Evolutionary conservation across 2,888 invertebrate species (phyloP).

Genomic region (Syritta pipiens): DNA sequence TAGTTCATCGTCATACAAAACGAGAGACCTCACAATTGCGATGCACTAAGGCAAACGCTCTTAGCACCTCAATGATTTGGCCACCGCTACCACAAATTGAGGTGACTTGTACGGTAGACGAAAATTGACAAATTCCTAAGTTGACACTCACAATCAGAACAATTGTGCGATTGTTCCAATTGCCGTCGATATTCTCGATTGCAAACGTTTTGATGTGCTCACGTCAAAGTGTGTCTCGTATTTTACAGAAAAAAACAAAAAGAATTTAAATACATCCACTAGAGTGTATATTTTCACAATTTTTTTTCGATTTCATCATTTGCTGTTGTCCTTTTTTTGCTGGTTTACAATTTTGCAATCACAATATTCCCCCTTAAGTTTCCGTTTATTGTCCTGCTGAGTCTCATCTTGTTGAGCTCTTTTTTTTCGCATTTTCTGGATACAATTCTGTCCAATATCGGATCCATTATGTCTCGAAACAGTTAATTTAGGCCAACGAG

Average conservation of each 20-base stretch:
- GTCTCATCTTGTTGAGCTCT: slow-evolving; percentile 1
- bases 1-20: not conserved
- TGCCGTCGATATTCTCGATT: slow-evolving; percentile 3
- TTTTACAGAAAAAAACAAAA: not conserved
- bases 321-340: slow-evolving; percentile 17
- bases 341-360: slow-evolving; percentile 27
- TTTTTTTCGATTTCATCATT: slow-evolving; percentile 1
- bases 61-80: not conserved
- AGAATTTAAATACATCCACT: slow-evolving; percentile 4
- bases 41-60: not conserved
- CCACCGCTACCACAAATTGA: not conserved
- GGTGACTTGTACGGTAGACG: not conserved
- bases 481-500: slow-evolving; percentile 54
- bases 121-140: slow-evolving; percentile 22
- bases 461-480: slow-evolving; percentile 34
- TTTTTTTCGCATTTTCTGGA: slow-evolving; percentile 1
- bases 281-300: slow-evolving; percentile 2
- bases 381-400: slow-evolving; percentile 7
- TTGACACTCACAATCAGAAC: slow-evolving; percentile 7
- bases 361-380: slow-evolving; percentile 30
- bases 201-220: slow-evolving; percentile 1
- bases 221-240: too few species aligned
- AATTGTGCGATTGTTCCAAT: slow-evolving; percentile 16
- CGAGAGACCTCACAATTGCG: not conserved
- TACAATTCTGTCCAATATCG: slow-evolving; percentile 35